These are phyloP conservation scores for Wasmannia auropunctata DNA, from an alignment of 1,140 invertebrate species.

Conservation along the genomic window DNA sequence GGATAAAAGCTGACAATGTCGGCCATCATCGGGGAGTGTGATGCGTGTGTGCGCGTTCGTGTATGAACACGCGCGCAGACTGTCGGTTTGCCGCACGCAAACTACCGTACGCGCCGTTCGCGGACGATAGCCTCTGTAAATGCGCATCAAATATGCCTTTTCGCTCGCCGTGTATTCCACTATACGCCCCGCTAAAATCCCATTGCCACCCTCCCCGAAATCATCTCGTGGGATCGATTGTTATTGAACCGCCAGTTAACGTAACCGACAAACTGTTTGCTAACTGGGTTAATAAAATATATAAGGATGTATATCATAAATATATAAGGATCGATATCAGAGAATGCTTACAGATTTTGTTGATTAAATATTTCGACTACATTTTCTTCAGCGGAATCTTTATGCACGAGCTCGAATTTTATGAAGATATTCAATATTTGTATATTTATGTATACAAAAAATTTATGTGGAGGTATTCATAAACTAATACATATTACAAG, in stretches of 20 bases:
- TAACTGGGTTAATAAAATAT: slow-evolving; percentile 62
- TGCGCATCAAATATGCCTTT: slow-evolving; percentile 75
- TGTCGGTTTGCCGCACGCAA: slow-evolving; percentile 27
- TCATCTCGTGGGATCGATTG: slow-evolving; percentile 25
- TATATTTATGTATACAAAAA: background rate
- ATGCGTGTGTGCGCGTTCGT: slow-evolving; percentile 25
- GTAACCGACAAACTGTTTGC: slow-evolving; percentile 55
- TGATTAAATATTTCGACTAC: slow-evolving; percentile 30
- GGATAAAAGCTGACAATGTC: slow-evolving; percentile 65
- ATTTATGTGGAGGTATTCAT: too few relatives aligned
- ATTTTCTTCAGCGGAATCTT: background rate
- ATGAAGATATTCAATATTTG: background rate
- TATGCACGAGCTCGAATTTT: background rate
- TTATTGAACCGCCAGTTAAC: slow-evolving; percentile 46
- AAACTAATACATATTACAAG: too few relatives aligned
- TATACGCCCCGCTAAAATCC: background rate
- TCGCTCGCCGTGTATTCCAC: background rate
- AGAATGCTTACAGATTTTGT: background rate
- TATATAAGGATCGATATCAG: background rate
- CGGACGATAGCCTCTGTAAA: slow-evolving; percentile 61
- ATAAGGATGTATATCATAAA: too few relatives aligned
- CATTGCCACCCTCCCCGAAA: background rate
- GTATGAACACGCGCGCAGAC: background rate
- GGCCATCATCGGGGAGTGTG: background rate
- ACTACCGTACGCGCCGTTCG: background rate